Base-by-base conservation (phyloP, 2,888 invertebrate genomes). In the Lasioglossum vierecki region DNA sequence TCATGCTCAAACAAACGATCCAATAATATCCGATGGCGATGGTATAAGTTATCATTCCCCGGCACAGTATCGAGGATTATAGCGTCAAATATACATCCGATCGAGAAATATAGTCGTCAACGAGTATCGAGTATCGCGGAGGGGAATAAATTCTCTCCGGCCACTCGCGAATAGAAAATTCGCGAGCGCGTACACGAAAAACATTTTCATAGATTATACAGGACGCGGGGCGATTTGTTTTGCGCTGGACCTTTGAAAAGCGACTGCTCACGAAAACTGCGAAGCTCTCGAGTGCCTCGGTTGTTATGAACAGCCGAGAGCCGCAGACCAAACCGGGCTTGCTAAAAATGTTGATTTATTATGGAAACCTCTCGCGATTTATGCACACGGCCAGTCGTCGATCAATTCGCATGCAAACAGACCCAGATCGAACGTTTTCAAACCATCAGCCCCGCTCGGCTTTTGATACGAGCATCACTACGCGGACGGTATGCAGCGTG, bases 341-440 rank as follows among this genome's bases (percentile, higher is more conserved):
- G 35, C 66, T 35, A 66, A 66, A 66, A 66, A 66, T 66, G 66
- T 66, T 66, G 35, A 66, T 66, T 22, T 66, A 66, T 66, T 66
- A 66, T 66, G 66, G 22, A 66, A 66, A 66, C 8, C 35, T 5
- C 22, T 30, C 18, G 22, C 35, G 66, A 9, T 66, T 35, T 35
- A 30, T 22, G 35, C 35, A 22, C 66, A 18, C 35, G 66, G 9
- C 35, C 18, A 9, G 2, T 22, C 9, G 22, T 66, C 66, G 66
- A 66, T 35, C 35, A 35, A 5, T 66, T 35, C 35, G 15, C 18
- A 9, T 4, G 8, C 18, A 66, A 66, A 66, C 22, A 35, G 35
- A 66, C 30, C 2, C 3, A 9, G 35, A 66, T 66, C 60, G 30
- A 30, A 30, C 30, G 63, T 18, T 66, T 35, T 35, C 1, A 35